phyloP scores from a whole-genome alignment of 2,113 vertebrate species.

The Lepus timidus region DNA sequence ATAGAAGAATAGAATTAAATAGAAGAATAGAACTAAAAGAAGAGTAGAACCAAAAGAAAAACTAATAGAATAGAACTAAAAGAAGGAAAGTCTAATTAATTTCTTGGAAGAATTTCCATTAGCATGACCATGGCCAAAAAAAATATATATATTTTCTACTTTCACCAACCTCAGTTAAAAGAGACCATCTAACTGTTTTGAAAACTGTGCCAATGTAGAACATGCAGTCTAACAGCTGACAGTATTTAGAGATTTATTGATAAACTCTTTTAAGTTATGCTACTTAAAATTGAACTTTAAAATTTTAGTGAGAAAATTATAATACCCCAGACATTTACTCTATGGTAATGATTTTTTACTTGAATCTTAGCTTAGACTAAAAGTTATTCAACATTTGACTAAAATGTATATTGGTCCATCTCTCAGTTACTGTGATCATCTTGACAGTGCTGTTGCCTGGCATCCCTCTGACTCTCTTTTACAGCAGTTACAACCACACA shows the following conservation, averaged over 20 bases:
- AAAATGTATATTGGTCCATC: not conserved
- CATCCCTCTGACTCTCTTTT: not conserved
- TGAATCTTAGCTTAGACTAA: not conserved
- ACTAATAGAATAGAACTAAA: slow-evolving; percentile 3
- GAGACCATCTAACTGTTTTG: not conserved
- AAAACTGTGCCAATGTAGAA: not conserved
- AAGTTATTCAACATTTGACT: slow-evolving; percentile 2
- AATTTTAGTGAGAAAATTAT: not conserved
- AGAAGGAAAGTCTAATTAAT: not conserved
- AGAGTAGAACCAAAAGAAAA: not conserved
- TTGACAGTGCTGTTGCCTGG: not conserved
- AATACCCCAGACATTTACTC: slow-evolving; percentile 24
- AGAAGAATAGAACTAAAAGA: not conserved
- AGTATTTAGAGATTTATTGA: not conserved
- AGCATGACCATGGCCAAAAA: not conserved
- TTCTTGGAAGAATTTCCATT: not conserved
- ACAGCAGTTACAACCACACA: not conserved
- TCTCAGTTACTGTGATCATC: not conserved
- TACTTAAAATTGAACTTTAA: not conserved
- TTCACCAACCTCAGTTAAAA: not conserved
- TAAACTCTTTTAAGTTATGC: not conserved
- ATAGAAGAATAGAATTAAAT: not conserved
- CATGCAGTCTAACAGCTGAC: not conserved
- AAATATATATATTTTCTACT: not conserved
- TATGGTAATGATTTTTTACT: not conserved